Percentiles rank a stretch among this genome's conserved stretches.
Conservation (phyloP, 2,113 vertebrate species). For the Noturus placidus region DNA sequence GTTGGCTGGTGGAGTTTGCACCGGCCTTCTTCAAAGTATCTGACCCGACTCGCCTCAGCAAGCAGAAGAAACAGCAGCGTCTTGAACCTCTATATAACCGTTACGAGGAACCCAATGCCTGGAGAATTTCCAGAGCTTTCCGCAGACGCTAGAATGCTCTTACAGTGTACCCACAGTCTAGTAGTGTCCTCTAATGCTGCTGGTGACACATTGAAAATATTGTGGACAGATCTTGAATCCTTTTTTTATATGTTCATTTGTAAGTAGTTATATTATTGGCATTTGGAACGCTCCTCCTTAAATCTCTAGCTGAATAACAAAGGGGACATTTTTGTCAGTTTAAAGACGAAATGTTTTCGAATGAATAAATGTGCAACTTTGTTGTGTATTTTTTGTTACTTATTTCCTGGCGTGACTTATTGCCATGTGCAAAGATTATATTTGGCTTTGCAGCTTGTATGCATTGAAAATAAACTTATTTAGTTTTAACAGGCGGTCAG, state of each 20-base stretch:
- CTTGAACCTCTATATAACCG: conserved; percentile 96
- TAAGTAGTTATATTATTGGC: neutral
- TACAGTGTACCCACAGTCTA: neutral
- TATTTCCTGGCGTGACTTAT: neutral
- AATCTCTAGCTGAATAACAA: neutral
- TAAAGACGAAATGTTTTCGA: neutral
- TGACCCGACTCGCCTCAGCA: conserved; percentile 95
- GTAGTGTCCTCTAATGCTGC: neutral
- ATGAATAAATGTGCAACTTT: neutral
- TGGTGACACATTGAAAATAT: neutral
- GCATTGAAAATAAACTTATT: neutral
- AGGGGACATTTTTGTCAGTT: neutral
- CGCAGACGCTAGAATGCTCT: conserved; percentile 77
- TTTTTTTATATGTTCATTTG: neutral
- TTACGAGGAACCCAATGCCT: conserved; percentile 96
- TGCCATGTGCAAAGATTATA: conserved; percentile 4
- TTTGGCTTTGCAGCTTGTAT: conserved; percentile 3
- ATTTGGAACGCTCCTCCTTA: neutral
- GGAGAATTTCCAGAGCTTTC: conserved; percentile 95
- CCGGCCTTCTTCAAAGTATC: conserved; percentile 99
- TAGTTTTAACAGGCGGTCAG: neutral
- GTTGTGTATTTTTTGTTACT: neutral
- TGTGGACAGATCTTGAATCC: neutral
- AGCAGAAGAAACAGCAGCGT: conserved; percentile 97
- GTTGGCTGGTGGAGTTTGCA: conserved; percentile 96